Evolutionary conservation across 2,113 vertebrate species (phyloP), one percentile per base, ranked within the genome.

Genomic region (Naja naja): DNA sequence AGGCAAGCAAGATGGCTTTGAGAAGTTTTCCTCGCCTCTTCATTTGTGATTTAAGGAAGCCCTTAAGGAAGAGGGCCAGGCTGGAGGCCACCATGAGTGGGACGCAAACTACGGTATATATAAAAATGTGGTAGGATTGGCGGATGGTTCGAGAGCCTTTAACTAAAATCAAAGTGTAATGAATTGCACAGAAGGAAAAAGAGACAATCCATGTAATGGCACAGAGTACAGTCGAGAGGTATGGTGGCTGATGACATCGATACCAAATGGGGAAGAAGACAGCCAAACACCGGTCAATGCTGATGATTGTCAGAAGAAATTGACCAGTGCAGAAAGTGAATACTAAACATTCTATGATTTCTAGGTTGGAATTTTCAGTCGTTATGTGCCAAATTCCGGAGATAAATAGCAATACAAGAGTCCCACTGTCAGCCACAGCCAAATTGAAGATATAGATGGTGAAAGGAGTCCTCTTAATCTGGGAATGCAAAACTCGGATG

Each of bases 41-140:
- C 2, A 85, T 27, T 43, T 69, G n/a, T 43, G 85, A 92, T 53
- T 55, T 91, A 88, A 56, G 25, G 25, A 45, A 85, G 16, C 94
- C 49, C 1, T 93, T 94, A 30, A 94, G 9, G 30, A 94, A 86
- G 69, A 95, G 85, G 34, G 47, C 39, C 39, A 90, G 45, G 14
- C 89, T 93, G 89, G 92, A 94, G 25, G 69, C 43, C 0, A 23
- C 18, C 93, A 95, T 94, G 10, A 93, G 49, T 45, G 93, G 93
- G 69, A 34, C 0, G 0, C n/a, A 74, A 16, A 74, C 9, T 14
- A 30, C 16, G n/a, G 64, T 69, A 16, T 18, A 74, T 74, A 74
- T 74, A 14, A 39, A 34, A 74, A 74, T 25, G 20, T 56, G 55
- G 55, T 56, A 23, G 55, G 0, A 56, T 2, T 23, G 5, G 2